phyloP scores from a whole-genome alignment of 2,113 vertebrate species.

The Corvus moneduloides region DNA sequence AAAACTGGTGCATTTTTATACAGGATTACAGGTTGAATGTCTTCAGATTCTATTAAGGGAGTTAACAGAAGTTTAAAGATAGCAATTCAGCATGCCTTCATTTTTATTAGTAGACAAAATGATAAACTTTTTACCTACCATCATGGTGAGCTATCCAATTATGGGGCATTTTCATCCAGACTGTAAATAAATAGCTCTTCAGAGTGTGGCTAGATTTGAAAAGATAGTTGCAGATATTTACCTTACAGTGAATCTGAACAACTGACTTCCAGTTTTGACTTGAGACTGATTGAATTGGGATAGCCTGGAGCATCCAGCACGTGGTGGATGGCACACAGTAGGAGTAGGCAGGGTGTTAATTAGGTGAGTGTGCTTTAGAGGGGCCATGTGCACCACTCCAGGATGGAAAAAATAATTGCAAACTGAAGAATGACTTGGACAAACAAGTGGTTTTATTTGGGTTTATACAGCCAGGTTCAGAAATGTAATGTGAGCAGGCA shows the following conservation, averaged over 20 bases:
- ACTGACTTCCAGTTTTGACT: background rate
- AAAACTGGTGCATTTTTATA: background rate
- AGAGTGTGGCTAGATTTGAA: background rate
- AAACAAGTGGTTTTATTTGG: background rate
- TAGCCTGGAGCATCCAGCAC: rapidly evolving
- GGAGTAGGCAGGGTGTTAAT: background rate
- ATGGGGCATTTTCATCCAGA: background rate
- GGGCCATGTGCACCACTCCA: background rate
- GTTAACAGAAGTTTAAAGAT: background rate
- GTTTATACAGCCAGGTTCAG: background rate
- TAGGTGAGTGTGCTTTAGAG: background rate
- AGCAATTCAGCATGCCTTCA: background rate
- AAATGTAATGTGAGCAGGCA: background rate
- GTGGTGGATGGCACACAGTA: background rate
- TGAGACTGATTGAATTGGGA: background rate
- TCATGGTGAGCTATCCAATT: background rate
- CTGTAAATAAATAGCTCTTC: background rate
- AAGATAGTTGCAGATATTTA: background rate
- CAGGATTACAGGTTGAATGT: background rate
- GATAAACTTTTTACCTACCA: background rate
- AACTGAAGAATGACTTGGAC: background rate
- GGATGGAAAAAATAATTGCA: background rate
- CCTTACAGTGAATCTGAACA: background rate
- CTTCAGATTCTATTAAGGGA: background rate
- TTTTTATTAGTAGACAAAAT: background rate